Conservation (phyloP, 1,140 invertebrate species). For the Neodiprion pinetum region DNA sequence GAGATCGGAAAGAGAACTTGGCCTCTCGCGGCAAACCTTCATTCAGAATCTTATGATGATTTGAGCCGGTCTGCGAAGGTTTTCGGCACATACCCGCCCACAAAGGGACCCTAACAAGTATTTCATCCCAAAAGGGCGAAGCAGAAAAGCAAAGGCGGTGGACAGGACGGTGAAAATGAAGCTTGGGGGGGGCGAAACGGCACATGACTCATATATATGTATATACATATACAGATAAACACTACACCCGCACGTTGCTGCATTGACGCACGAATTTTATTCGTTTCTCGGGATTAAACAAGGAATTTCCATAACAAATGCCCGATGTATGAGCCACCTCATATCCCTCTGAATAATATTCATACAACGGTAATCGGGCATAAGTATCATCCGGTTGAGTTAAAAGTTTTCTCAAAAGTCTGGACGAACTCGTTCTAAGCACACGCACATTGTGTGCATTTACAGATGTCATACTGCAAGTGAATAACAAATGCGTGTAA, state of each 20-base stretch:
- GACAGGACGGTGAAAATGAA: conserved; percentile 26
- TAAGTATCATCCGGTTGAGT: too few relatives aligned
- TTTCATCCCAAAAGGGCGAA: conserved; percentile 47
- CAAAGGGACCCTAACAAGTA: conserved; percentile 43
- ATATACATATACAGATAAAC: conserved; percentile 8
- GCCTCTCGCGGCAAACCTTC: conserved; percentile 33
- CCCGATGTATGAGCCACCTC: conserved; percentile 16
- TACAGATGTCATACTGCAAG: too few relatives aligned
- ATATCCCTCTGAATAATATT: too few relatives aligned
- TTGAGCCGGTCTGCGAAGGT: conserved; percentile 36
- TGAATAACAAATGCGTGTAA: too few relatives aligned
- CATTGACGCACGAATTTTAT: conserved; percentile 46
- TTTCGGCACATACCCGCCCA: conserved; percentile 33
- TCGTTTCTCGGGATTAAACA: conserved; percentile 39
- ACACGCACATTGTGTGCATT: too few relatives aligned
- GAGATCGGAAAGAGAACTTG: conserved; percentile 16
- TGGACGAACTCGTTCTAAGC: too few relatives aligned
- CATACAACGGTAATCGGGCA: too few relatives aligned
- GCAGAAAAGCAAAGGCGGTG: background rate
- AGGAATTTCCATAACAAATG: conserved; percentile 38
- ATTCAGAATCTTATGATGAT: conserved; percentile 54
- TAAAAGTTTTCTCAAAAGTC: too few relatives aligned
- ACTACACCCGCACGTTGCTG: conserved; percentile 45
- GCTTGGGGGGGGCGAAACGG: conserved; percentile 23
- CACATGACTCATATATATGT: conserved; percentile 53